A percentile compares a stretch with the other conserved stretches of the same genome.
Evolutionary conservation across 2,797 vertebrate genomes (phyloP).

Genomic region (Tragopan temminckii): DNA sequence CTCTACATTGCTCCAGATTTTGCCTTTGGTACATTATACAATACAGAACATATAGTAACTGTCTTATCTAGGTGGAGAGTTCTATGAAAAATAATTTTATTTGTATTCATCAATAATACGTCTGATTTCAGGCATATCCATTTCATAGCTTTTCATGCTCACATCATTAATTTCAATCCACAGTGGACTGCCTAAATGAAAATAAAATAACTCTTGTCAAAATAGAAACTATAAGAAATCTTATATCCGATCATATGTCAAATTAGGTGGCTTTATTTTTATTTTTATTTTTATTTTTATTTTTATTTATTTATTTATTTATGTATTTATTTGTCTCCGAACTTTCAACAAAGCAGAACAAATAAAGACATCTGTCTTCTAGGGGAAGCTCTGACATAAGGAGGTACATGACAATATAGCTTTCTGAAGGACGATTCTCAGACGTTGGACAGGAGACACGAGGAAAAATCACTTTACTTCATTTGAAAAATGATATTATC

Average conservation of each 20-base stretch:
- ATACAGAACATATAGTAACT: neutral
- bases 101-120: constrained; percentile 5
- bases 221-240: neutral
- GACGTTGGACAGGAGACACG: neutral
- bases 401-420: fast-evolving
- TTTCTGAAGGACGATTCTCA: neutral
- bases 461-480: fast-evolving
- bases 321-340: neutral
- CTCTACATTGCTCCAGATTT: neutral
- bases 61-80: constrained; percentile 37
- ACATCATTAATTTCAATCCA: constrained; percentile 8
- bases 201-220: constrained; percentile 11
- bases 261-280: neutral
- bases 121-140: neutral
- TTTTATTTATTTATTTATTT: neutral
- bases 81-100: constrained; percentile 43
- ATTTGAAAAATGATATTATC: neutral
- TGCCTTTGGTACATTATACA: neutral
- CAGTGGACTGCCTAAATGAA: neutral
- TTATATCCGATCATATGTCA: neutral
- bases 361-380: neutral
- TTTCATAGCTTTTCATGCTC: constrained; percentile 18
- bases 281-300: no score
- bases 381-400: neutral
- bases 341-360: neutral